These are phyloP conservation scores for Stegophylla sp. DNA, from an alignment of 2,888 invertebrate genomes.

Conservation along the genomic window DNA sequence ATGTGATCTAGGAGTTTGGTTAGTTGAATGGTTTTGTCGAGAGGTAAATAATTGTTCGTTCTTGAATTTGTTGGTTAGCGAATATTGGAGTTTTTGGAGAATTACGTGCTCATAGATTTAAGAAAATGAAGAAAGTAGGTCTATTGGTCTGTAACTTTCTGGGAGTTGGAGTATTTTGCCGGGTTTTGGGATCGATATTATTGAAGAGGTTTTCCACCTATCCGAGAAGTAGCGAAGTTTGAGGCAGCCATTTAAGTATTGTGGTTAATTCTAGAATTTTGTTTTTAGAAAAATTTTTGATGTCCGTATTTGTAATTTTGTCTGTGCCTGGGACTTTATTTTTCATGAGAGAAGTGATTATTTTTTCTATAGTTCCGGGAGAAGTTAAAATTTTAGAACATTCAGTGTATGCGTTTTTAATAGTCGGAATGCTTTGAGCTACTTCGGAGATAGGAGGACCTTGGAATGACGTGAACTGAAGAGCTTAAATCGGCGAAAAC, in stretches of 20 bases:
- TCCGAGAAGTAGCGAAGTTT: neutral
- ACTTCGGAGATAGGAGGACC: neutral
- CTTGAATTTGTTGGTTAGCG: neutral
- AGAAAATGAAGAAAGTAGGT: neutral
- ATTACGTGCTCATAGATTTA: constrained; percentile 21
- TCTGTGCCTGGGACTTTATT: neutral
- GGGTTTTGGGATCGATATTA: constrained; percentile 8
- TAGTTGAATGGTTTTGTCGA: neutral
- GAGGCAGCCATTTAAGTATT: neutral
- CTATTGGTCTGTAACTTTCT: neutral
- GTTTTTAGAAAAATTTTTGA: neutral
- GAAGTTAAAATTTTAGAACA: too few relatives aligned
- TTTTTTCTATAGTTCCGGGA: too few relatives aligned
- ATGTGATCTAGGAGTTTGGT: neutral
- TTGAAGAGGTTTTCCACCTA: too few relatives aligned
- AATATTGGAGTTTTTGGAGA: neutral
- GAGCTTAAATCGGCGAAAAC: neutral
- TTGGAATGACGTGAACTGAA: neutral
- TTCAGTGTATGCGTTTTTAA: too few relatives aligned
- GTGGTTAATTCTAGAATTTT: neutral
- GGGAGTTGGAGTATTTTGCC: constrained; percentile 2
- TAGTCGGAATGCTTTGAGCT: neutral
- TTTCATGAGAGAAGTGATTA: too few relatives aligned
- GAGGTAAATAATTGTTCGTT: too few relatives aligned
- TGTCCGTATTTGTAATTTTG: neutral